Conservation (phyloP, 2,888 invertebrate genomes). For the Pyrochroa serraticornis region DNA sequence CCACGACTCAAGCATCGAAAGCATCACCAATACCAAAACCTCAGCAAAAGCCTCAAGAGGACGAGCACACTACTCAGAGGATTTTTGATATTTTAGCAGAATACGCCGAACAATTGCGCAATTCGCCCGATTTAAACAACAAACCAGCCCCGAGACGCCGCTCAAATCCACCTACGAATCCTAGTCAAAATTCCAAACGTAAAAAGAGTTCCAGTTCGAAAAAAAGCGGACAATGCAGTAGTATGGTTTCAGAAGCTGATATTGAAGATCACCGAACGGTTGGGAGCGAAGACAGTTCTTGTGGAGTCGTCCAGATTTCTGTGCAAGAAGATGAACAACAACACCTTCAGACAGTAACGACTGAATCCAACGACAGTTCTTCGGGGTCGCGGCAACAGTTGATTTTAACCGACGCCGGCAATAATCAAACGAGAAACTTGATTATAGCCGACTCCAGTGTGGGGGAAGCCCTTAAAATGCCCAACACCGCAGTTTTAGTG, state of each 20-base stretch:
- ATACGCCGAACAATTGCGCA: conserved; percentile 79
- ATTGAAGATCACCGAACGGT: conserved; percentile 73
- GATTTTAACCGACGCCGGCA: conserved; percentile 50
- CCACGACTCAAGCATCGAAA: conserved; percentile 66
- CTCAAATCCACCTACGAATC: conserved; percentile 75
- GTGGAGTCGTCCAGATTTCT: conserved; percentile 66
- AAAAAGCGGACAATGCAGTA: conserved; percentile 57
- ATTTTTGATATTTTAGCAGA: conserved; percentile 81
- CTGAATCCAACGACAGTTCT: conserved; percentile 55
- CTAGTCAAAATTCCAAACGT: conserved; percentile 72
- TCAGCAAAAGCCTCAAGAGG: conserved; percentile 78
- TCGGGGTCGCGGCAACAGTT: conserved; percentile 45
- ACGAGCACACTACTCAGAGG: conserved; percentile 80
- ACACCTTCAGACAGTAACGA: conserved; percentile 48
- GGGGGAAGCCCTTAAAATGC: conserved; percentile 69
- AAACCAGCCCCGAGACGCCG: conserved; percentile 80
- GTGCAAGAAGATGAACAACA: conserved; percentile 65
- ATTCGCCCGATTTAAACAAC: conserved; percentile 79
- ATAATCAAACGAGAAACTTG: conserved; percentile 62
- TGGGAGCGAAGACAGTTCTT: conserved; percentile 79
- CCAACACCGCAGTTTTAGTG: conserved; percentile 71
- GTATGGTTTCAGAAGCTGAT: conserved; percentile 52
- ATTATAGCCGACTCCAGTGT: conserved; percentile 65
- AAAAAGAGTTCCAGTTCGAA: conserved; percentile 69
- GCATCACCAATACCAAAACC: conserved; percentile 70